Conservation (phyloP, 2,888 invertebrate genomes). For the Sphinx pinastri region DNA sequence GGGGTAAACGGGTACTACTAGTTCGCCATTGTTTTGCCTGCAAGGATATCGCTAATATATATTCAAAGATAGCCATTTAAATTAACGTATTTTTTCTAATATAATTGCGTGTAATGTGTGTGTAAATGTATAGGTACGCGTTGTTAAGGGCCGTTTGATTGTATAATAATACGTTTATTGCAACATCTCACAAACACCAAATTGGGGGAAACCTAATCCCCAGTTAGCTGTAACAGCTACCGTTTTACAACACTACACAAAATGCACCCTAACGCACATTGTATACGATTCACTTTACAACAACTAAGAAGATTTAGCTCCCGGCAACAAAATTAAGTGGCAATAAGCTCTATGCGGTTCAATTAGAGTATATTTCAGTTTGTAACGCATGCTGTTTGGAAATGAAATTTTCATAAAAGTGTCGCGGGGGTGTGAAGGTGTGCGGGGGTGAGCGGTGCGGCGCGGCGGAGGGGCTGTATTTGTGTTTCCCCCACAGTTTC, state of each 20-base stretch:
- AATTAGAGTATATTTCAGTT: slow-evolving; percentile 73
- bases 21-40: no score
- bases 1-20: no score
- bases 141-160: slow-evolving; percentile 62
- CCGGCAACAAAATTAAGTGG: slow-evolving; percentile 60
- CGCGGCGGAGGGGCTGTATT: slow-evolving; percentile 56
- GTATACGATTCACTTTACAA: slow-evolving; percentile 60
- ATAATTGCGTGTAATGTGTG: not conserved
- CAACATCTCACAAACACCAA: slow-evolving; percentile 68
- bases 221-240: slow-evolving; percentile 77
- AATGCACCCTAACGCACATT: slow-evolving; percentile 54
- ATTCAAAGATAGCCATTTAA: no score
- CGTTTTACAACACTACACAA: slow-evolving; percentile 51
- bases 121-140: slow-evolving; percentile 11
- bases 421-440: slow-evolving; percentile 38
- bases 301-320: slow-evolving; percentile 1
- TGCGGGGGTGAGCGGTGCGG: slow-evolving; percentile 36
- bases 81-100: not conserved
- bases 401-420: slow-evolving; percentile 83
- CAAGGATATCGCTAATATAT: no score
- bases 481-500: slow-evolving; percentile 72
- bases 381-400: slow-evolving; percentile 62
- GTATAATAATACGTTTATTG: slow-evolving; percentile 78
- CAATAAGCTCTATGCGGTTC: slow-evolving; percentile 65
- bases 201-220: slow-evolving; percentile 80